Evolutionary conservation across 53 echinoderm and acorn worm genomes (phyloP), one percentile per base, ranked within the genome.

Genomic region (Holothuria scabra): DNA sequence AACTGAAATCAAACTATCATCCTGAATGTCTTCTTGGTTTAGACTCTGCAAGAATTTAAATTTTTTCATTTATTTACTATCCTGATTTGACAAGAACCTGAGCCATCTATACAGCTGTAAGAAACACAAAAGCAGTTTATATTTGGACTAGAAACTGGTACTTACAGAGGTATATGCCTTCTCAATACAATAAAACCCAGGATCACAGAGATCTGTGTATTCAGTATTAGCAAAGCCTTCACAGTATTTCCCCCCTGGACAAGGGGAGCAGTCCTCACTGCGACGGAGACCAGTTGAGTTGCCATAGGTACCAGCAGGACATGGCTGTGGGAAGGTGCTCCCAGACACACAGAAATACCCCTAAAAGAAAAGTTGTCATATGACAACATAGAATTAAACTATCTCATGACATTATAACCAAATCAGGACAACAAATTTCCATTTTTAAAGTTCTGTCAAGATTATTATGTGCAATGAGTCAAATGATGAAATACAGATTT

Each of bases 151-250:
- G 3, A 52, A 14, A 52, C 32, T 11, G 23, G 8, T 28, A 84
- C 94, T 92, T 80, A 96, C 97, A 59, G 97, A 96, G 3, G 97
- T 92, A 66, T 94, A 89, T 34, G 97, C 97, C 76, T 96, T 96
- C 78, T 92, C 91, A 24, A 86, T 88, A 69, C 97, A 96, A 81
- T 92, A 96, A 86, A 96, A 96, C 1, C 97, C 97, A 11, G 97
- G 88, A 60, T 96, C 97, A 65, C 97, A 96, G 31, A 96, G 90
- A 66, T 96, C 97, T 3, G 97, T 96, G 23, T 92, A 92, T 81
- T 94, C 97, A 18, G 70, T 81, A 86, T 93, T 93, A 8, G 90
- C 94, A 58, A 94, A 94, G 8, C 97, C 97, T 61, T 96, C 97
- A 57, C 97, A 96, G 89, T 96, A 96, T 66, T 88, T 91, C 14